Evolutionary conservation across 2,888 invertebrate genomes (phyloP).

Genomic region (Lordiphosa fenestrarum): DNA sequence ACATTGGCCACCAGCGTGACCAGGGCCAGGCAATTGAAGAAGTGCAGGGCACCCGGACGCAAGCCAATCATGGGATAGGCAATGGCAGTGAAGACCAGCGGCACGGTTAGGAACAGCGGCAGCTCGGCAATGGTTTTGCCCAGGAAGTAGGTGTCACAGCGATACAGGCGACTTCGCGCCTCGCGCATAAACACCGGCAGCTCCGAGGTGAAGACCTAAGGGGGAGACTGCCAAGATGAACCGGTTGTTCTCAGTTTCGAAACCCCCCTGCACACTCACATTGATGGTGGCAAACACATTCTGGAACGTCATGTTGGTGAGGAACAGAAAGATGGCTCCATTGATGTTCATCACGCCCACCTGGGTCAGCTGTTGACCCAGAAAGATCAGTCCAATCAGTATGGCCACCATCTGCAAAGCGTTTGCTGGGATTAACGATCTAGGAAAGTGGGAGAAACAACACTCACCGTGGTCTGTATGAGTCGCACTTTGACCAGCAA

Average conservation of each 20-base stretch:
- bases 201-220: conserved; percentile 93
- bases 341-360: conserved; percentile 97
- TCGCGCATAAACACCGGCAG: conserved; percentile 94
- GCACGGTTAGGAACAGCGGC: conserved; percentile 91
- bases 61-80: conserved; percentile 95
- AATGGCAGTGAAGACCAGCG: conserved; percentile 89
- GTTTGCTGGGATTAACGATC: background rate
- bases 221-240: no score
- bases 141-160: conserved; percentile 94
- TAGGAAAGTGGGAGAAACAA: no score
- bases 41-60: conserved; percentile 86
- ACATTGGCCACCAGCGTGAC: conserved; percentile 92
- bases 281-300: conserved; percentile 97
- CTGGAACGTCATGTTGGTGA: conserved; percentile 96
- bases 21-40: conserved; percentile 86
- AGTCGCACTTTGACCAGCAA: conserved; percentile 93
- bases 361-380: conserved; percentile 89
- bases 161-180: conserved; percentile 93
- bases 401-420: conserved; percentile 88
- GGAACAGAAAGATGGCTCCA: conserved; percentile 93
- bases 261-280: conserved; percentile 82
- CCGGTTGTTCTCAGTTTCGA: no score
- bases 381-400: conserved; percentile 93
- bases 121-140: conserved; percentile 94
- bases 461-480: conserved; percentile 91